Evolutionary conservation across 2,888 invertebrate species (phyloP).

Genomic region (Encarsia formosa): DNA sequence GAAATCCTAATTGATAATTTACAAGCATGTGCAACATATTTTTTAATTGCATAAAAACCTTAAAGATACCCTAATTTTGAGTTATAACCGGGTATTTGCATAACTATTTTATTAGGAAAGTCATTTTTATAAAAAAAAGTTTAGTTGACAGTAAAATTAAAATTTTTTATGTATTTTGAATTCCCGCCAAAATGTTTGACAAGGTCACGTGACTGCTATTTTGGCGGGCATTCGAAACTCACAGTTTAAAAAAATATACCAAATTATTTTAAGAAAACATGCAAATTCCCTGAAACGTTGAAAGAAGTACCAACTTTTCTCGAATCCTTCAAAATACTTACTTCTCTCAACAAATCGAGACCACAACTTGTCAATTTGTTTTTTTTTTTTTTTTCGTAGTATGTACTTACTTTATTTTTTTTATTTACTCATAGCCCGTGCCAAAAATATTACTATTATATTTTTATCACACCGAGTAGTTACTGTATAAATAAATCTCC

Average conservation of each 20-base stretch:
- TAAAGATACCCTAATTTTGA: background rate
- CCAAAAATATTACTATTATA: conserved; percentile 18
- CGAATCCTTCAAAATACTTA: too few relatives aligned
- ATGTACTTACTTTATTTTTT: conserved; percentile 10
- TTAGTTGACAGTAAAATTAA: too few relatives aligned
- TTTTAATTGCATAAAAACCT: conserved; percentile 11
- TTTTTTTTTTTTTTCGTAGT: conserved; percentile 14
- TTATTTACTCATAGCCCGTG: conserved; percentile 16
- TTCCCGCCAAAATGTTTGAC: too few relatives aligned
- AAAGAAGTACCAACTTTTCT: too few relatives aligned
- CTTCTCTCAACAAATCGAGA: conserved; percentile 18
- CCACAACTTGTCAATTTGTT: conserved; percentile 8
- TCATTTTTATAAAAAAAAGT: too few relatives aligned
- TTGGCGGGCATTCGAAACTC: too few relatives aligned
- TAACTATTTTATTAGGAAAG: too few relatives aligned
- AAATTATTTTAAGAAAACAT: too few relatives aligned
- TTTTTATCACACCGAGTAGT: conserved; percentile 24
- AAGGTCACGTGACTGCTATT: too few relatives aligned
- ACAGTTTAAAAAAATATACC: too few relatives aligned
- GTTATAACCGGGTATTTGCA: conserved; percentile 7
- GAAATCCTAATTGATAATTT: conserved; percentile 10
- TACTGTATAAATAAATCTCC: conserved; percentile 13
- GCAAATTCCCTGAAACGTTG: too few relatives aligned
- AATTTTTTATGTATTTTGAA: too few relatives aligned
- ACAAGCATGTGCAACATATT: conserved; percentile 17